Evolutionary conservation across 2,113 vertebrate species (phyloP).

Genomic region (Rhineura floridana): DNA sequence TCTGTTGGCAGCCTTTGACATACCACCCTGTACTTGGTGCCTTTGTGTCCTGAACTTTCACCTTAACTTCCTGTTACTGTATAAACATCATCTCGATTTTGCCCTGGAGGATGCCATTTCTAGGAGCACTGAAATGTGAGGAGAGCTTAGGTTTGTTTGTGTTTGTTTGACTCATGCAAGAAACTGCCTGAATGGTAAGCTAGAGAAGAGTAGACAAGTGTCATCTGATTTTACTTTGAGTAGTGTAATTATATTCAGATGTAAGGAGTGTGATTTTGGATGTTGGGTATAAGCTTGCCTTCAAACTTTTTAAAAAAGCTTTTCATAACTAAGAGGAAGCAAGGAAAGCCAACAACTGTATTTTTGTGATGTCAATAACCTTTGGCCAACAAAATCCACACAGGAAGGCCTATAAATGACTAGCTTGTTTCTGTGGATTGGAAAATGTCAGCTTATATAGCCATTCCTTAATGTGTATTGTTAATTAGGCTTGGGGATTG

Average conservation of each 20-base stretch:
- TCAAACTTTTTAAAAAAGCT: conserved; percentile 43
- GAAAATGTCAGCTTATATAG: conserved; percentile 52
- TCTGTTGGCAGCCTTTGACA: conserved; percentile 49
- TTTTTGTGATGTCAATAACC: conserved; percentile 38
- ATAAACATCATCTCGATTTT: conserved; percentile 42
- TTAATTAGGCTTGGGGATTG: conserved; percentile 34
- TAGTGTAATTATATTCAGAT: conserved; percentile 69
- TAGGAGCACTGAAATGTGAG: conserved; percentile 32
- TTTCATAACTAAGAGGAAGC: neutral
- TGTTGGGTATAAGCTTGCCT: conserved; percentile 31
- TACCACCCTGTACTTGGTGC: conserved; percentile 19
- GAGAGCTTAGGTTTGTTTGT: conserved; percentile 61
- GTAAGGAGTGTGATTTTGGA: conserved; percentile 14
- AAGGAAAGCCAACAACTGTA: conserved; percentile 48
- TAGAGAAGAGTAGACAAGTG: conserved; percentile 38
- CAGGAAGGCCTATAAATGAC: conserved; percentile 32
- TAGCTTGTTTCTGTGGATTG: conserved; percentile 35
- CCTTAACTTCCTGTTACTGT: conserved; percentile 46
- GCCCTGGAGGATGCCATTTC: conserved; percentile 41
- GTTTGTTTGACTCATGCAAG: conserved; percentile 61
- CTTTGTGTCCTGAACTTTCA: conserved; percentile 53
- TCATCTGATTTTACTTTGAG: conserved; percentile 59
- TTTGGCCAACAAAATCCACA: conserved; percentile 13
- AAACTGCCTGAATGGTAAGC: conserved; percentile 62
- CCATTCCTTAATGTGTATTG: conserved; percentile 37